phyloP scores from a whole-genome alignment of 1,140 invertebrate species.

The Harlomillsia oculata region DNA sequence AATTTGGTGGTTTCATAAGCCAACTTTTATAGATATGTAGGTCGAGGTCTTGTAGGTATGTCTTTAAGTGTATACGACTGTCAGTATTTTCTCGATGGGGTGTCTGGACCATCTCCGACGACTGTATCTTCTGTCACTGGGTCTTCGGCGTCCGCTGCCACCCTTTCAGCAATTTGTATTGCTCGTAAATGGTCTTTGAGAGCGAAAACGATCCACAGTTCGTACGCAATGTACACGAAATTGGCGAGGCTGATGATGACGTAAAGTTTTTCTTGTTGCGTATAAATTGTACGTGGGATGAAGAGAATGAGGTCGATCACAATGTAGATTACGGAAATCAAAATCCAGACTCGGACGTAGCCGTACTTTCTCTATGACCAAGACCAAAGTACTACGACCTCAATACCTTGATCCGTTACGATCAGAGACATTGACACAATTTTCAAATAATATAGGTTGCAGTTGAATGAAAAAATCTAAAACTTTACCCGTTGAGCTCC shows the following conservation, averaged over 20 bases:
- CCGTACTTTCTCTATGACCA: constrained; percentile 19
- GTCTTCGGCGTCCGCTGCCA: constrained; percentile 2
- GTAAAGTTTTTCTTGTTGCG: constrained; percentile 24
- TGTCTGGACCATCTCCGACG: constrained; percentile 2
- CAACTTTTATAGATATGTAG: too few species aligned
- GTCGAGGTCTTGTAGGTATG: too few species aligned
- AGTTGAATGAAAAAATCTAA: too few species aligned
- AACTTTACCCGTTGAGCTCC: constrained; percentile 24
- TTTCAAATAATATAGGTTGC: too few species aligned
- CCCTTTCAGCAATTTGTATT: constrained; percentile 2
- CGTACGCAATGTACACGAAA: constrained; percentile 18
- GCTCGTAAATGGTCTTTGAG: constrained; percentile 3
- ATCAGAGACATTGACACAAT: too few species aligned
- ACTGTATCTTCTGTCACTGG: constrained; percentile 21
- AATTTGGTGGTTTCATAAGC: too few species aligned
- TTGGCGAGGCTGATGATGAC: constrained; percentile 13
- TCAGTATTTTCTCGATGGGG: constrained; percentile 2
- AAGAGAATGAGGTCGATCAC: constrained; percentile 28
- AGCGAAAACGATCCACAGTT: constrained; percentile 11
- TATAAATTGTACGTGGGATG: constrained; percentile 24
- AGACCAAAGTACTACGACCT: constrained; percentile 2
- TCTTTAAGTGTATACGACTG: too few species aligned
- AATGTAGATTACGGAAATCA: constrained; percentile 25
- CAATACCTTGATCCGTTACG: too few species aligned
- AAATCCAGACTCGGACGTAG: constrained; percentile 19